Evolutionary conservation across 2,888 invertebrate genomes (phyloP), one percentile per base, ranked within the genome.

Genomic region (Temnothorax rugatulus): DNA sequence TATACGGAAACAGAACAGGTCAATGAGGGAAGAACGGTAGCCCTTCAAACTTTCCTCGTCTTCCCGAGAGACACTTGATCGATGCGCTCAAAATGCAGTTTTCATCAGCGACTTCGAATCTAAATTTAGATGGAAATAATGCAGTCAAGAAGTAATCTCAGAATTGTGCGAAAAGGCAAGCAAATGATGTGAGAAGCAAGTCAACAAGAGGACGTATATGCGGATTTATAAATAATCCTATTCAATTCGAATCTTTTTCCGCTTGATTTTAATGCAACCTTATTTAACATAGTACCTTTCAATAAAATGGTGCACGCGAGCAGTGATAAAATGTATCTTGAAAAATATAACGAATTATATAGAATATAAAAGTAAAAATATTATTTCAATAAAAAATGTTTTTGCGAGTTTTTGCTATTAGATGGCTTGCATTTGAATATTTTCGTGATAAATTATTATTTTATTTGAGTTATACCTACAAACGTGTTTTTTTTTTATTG

Each of bases 341-440:
- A n/a, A 9, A 74, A 44, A 59, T 61, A 44, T 29, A 44, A 47
- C 7, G 29, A 29, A 59, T 74, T 29, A n/a, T 11, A 18, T 11
- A 52, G 34, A 25, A 75, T n/a, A 75, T 15, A 47, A 21, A 50
- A 76, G 38, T 34, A 47, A 41, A 63, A 34, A 50, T 64, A 61
- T 38, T 15, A 38, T 63, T 9, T 38, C 0, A 50, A 52, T 21
- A 50, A 18, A 21, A 64, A 75, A 34, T 34, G 0, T 64, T 50
- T 64, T 38, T 38, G 7, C 9, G n/a, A 11, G 5, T 50, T 64
- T 64, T 34, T 61, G n/a, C 5, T 59, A 59, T 13, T 34, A 34
- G 15, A 50, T n/a, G 9, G 47, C 15, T 25, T 59, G 34, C 18
- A 21, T n/a, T 38, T 52, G 25, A 21, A 69, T 3, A n/a, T 13